These are phyloP conservation scores for Balearica regulorum DNA, from an alignment of 2,797 vertebrate genomes.

Conservation along the genomic window DNA sequence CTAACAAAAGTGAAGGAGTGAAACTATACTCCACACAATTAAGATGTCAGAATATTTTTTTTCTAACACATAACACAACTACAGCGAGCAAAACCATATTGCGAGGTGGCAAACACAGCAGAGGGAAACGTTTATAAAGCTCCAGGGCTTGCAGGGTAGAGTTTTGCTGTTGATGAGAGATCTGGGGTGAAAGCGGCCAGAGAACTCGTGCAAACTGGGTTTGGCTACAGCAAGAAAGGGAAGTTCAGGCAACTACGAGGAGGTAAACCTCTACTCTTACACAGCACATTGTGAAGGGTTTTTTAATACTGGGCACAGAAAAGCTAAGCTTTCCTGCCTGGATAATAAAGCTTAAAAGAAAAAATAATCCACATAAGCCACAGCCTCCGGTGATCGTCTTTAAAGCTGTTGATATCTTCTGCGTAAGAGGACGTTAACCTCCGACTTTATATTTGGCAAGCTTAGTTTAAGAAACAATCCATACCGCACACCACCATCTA, in stretches of 20 bases:
- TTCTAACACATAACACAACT: not conserved
- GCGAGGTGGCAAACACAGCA: not conserved
- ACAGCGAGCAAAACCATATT: not conserved
- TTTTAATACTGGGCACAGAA: not conserved
- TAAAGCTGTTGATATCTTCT: not conserved
- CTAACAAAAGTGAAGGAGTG: not conserved
- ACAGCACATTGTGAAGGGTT: not conserved
- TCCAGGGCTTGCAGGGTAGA: not conserved
- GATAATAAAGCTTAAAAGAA: not conserved
- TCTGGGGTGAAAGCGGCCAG: not conserved
- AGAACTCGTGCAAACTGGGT: not conserved
- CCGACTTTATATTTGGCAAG: not conserved
- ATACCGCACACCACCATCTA: not conserved
- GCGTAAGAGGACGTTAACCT: not conserved
- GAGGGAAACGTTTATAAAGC: not conserved
- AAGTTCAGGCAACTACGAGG: not conserved
- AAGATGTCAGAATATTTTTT: not conserved
- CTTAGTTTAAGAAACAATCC: not conserved
- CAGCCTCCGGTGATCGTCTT: not conserved
- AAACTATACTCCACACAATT: not conserved
- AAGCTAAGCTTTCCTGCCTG: not conserved
- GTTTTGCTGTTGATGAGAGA: not conserved
- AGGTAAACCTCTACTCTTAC: not conserved
- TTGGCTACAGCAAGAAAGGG: not conserved
- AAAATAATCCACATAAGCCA: not conserved